Percentiles rank a stretch among this genome's conserved stretches.
Conservation (phyloP, 1,140 invertebrate species). For the Eumeta japonica region DNA sequence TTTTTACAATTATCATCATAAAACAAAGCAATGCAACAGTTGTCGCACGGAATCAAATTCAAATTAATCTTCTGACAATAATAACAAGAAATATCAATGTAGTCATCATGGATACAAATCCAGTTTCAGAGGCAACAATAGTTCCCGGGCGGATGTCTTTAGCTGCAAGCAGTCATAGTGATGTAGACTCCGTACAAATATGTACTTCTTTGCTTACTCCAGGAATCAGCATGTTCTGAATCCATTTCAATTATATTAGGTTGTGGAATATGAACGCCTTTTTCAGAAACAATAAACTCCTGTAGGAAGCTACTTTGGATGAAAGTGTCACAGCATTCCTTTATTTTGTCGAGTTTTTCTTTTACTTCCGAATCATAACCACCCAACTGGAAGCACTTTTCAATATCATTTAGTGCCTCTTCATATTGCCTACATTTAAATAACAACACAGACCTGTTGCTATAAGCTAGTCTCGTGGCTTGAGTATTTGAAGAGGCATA, state of each 20-base stretch:
- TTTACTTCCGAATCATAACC: too few relatives aligned
- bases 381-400: conserved; percentile 11
- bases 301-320: not conserved
- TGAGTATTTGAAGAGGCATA: conserved; percentile 15
- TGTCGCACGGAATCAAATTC: conserved; percentile 19
- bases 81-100: conserved; percentile 10
- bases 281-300: not conserved
- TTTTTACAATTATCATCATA: conserved; percentile 17
- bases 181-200: too few relatives aligned
- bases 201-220: conserved; percentile 12
- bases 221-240: conserved; percentile 11
- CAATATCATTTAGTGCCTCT: conserved; percentile 17
- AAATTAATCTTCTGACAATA: conserved; percentile 16
- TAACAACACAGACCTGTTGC: conserved; percentile 20
- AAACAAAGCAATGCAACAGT: conserved; percentile 17
- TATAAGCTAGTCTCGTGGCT: conserved; percentile 18
- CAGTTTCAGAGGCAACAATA: too few relatives aligned
- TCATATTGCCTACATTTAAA: conserved; percentile 3
- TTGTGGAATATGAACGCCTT: not conserved
- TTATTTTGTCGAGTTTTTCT: conserved; percentile 7
- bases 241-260: conserved; percentile 4
- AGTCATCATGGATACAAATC: too few relatives aligned
- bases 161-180: too few relatives aligned
- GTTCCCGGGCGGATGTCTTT: too few relatives aligned
- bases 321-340: not conserved